Percentiles rank a stretch among this genome's conserved stretches.
Evolutionary conservation across 1,140 invertebrate species (phyloP).

Genomic region (Brachystomella parvula): DNA sequence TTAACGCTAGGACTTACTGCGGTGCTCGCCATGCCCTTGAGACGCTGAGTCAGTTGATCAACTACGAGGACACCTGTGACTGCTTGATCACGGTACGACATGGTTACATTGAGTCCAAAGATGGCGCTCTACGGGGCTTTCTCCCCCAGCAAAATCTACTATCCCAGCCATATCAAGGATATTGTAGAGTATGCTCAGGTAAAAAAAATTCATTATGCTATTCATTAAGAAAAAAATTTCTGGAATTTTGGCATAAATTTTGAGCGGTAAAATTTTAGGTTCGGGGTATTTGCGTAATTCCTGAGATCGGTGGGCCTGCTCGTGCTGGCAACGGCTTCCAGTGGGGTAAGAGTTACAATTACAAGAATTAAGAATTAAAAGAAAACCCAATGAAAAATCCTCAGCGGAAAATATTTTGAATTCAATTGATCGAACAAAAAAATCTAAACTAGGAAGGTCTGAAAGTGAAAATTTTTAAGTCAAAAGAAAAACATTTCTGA

Average conservation of each 20-base stretch:
- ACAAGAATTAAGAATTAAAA: slow-evolving; percentile 21
- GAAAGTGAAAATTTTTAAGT: no score
- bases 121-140: slow-evolving; percentile 44
- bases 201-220: background rate
- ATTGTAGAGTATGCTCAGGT: slow-evolving; percentile 37
- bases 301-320: slow-evolving; percentile 44
- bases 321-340: slow-evolving; percentile 42
- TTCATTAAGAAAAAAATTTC: background rate
- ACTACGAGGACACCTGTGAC: slow-evolving; percentile 40
- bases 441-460: no score
- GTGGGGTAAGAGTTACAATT: slow-evolving; percentile 38
- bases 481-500: slow-evolving; percentile 1
- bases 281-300: slow-evolving; percentile 42
- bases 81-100: slow-evolving; percentile 32
- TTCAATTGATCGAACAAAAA: background rate
- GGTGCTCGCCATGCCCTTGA: slow-evolving; percentile 67
- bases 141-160: slow-evolving; percentile 40
- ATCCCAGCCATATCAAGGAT: slow-evolving; percentile 39
- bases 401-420: background rate
- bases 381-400: background rate
- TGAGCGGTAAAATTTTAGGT: slow-evolving; percentile 37
- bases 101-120: slow-evolving; percentile 36
- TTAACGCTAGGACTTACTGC: slow-evolving; percentile 59
- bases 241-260: background rate
- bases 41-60: slow-evolving; percentile 64